Percentiles rank a stretch among this genome's conserved stretches.
Evolutionary conservation across 2,888 invertebrate species (phyloP).

Genomic region (Oligia fasciuncula): DNA sequence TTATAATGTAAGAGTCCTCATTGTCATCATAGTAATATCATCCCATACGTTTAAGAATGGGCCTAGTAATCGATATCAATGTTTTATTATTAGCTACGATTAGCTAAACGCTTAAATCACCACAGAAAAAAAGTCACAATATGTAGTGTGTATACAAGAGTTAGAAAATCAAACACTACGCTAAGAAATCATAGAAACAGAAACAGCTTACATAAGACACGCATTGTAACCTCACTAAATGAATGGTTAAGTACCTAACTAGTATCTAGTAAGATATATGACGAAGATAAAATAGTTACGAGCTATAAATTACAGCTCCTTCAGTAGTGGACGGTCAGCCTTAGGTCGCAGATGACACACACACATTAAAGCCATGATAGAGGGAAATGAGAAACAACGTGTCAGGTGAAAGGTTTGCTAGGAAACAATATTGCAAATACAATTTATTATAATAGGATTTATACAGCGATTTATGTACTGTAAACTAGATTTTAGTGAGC

Average conservation of each 20-base stretch:
- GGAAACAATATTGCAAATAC: conserved; percentile 64
- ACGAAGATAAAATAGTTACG: conserved; percentile 33
- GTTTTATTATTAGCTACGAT: too few relatives aligned
- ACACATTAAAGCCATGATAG: conserved; percentile 54
- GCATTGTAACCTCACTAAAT: background rate
- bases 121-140: background rate
- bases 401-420: conserved; percentile 67
- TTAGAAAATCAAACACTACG: background rate
- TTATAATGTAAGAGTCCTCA: background rate
- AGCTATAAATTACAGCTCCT: conserved; percentile 40
- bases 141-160: background rate
- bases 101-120: background rate
- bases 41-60: background rate
- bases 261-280: conserved; percentile 5
- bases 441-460: conserved; percentile 67
- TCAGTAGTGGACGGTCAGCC: conserved; percentile 30
- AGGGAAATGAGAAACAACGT: conserved; percentile 64
- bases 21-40: too few relatives aligned
- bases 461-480: conserved; percentile 56
- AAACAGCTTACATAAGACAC: background rate
- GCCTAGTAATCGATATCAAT: background rate
- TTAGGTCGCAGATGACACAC: conserved; percentile 60
- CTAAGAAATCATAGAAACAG: background rate
- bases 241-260: conserved; percentile 6
- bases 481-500: conserved; percentile 49